Base-by-base conservation (phyloP, 2,888 invertebrate genomes). In the Spilosoma lubricipeda region DNA sequence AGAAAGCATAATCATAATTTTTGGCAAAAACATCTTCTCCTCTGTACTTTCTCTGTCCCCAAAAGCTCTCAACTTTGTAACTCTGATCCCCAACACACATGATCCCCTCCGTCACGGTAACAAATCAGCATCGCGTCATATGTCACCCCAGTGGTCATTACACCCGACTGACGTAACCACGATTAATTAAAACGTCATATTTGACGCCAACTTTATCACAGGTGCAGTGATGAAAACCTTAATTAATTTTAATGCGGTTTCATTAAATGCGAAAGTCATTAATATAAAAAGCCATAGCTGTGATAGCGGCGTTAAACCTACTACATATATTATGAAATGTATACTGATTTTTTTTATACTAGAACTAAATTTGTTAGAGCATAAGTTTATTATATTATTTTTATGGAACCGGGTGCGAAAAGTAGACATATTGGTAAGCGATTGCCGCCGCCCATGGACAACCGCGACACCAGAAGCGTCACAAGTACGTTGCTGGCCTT, bases 101-200 rank as follows among this genome's bases (percentile, higher is more conserved):
- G 71, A 69, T 52, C 67, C 67, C 64, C 67, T 74, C 56, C 64
- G 72, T 56, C 68, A 71, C 67, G 63, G 82, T 77, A 82, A 91
- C 90, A 91, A 90, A 90, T 91, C 90, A 88, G 89, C 82, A 88
- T 88, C 83, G 87, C 88, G 82, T 88, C 87, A 89, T 86, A 87
- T 89, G 89, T 86, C 89, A 86, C 86, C 88, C 87, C 84, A 78
- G 76, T 80, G 88, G 89, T 92, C 91, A 91, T 92, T 92, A 92
- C 85, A 85, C 77, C 70, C 80, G 78, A 80, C 75, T 87, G 87
- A 86, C 84, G 86, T 84, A 87, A 83, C 88, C 85, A 85, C 88
- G 88, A 93, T 94, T 93, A 93, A 93, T 94, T 91, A 91, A 88
- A 91, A 90, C 83, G 89, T 91, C 90, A 93, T 90, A 90, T 89